phyloP scores from a whole-genome alignment of 2,888 invertebrate genomes.

The Lithosia quadra region DNA sequence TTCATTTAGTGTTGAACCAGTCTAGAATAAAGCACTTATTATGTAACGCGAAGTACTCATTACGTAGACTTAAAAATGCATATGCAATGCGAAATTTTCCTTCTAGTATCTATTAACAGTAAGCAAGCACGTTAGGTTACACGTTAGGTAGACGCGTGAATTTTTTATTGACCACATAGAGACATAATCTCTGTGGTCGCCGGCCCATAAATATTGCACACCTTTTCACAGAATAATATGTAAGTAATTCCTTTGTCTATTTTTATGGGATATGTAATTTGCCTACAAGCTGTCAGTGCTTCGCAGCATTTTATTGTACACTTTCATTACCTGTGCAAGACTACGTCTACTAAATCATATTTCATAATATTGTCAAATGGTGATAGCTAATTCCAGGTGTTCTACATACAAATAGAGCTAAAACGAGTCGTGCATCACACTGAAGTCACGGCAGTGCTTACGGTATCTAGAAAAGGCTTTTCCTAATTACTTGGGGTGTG shows the following conservation, averaged over 20 bases:
- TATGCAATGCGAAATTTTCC: too few relatives aligned
- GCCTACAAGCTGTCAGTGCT: conserved; percentile 52
- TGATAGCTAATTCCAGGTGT: neutral
- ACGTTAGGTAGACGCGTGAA: conserved; percentile 23
- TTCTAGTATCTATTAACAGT: neutral
- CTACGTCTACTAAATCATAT: neutral
- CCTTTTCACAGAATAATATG: conserved; percentile 68
- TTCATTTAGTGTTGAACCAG: too few relatives aligned
- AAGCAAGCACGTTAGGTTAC: too few relatives aligned
- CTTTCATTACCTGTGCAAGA: neutral
- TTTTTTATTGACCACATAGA: conserved; percentile 66
- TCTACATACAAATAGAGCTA: conserved; percentile 23
- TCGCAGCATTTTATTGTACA: conserved; percentile 8
- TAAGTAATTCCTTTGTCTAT: conserved; percentile 71
- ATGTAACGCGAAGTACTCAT: too few relatives aligned
- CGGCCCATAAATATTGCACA: conserved; percentile 65
- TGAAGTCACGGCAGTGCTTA: conserved; percentile 76
- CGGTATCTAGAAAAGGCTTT: conserved; percentile 85
- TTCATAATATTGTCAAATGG: neutral
- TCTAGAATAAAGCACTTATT: too few relatives aligned
- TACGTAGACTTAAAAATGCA: too few relatives aligned
- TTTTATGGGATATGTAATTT: conserved; percentile 69
- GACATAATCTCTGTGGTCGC: conserved; percentile 66
- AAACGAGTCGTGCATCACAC: conserved; percentile 35
- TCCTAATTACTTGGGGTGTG: conserved; percentile 86